These are phyloP conservation scores for Lapara coniferarum DNA, from an alignment of 2,888 invertebrate species.

Conservation along the genomic window DNA sequence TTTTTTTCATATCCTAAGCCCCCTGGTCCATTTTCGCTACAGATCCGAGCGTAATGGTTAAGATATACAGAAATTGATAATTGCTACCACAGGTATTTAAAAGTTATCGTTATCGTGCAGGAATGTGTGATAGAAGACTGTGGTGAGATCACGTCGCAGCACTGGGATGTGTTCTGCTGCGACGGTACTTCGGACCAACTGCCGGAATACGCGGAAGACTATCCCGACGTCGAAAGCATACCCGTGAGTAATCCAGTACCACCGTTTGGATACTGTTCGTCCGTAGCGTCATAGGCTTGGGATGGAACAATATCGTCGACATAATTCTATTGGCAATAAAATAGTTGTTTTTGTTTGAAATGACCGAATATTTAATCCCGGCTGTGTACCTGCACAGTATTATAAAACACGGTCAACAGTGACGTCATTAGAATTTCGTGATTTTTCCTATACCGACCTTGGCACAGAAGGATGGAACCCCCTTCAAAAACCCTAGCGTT, in stretches of 20 bases:
- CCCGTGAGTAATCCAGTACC: slow-evolving; percentile 47
- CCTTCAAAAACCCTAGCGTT: background rate
- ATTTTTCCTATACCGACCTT: background rate
- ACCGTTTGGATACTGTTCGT: too few species aligned
- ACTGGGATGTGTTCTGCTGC: slow-evolving; percentile 86
- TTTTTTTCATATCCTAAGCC: too few species aligned
- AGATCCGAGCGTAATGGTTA: too few species aligned
- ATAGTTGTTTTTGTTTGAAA: too few species aligned
- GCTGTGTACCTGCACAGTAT: too few species aligned
- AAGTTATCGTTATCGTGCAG: slow-evolving; percentile 56
- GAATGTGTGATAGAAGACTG: slow-evolving; percentile 88
- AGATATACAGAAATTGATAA: too few species aligned
- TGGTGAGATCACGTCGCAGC: slow-evolving; percentile 85
- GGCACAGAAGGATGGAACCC: background rate
- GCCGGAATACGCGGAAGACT: slow-evolving; percentile 92
- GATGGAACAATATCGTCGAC: background rate
- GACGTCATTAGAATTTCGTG: background rate
- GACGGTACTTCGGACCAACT: slow-evolving; percentile 89
- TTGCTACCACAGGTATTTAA: too few species aligned
- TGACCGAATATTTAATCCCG: too few species aligned
- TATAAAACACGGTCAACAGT: too few species aligned
- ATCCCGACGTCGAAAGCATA: slow-evolving; percentile 34
- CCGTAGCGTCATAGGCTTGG: background rate
- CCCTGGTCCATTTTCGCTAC: too few species aligned
- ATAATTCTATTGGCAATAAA: too few species aligned